A percentile compares a stretch with the other conserved stretches of the same genome.
These are phyloP conservation scores for Zoroaster sp. DNA, from an alignment of 53 echinoderm and acorn worm genomes.

Conservation along the genomic window DNA sequence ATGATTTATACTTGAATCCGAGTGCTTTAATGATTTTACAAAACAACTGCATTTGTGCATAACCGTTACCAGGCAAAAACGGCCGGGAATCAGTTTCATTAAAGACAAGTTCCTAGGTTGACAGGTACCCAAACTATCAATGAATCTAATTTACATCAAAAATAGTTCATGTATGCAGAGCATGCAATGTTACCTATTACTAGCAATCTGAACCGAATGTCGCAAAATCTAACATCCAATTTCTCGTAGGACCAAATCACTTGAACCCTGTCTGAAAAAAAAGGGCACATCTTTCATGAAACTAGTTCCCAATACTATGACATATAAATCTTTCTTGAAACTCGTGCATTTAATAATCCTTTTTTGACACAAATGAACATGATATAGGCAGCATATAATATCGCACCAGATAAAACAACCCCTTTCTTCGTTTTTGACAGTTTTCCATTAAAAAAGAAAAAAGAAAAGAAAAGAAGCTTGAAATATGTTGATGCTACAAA, in stretches of 20 bases:
- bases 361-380: slow-evolving; percentile 47
- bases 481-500: too few species aligned
- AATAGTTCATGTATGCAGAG: too few species aligned
- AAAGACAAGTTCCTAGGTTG: background rate
- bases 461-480: too few species aligned
- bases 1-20: background rate
- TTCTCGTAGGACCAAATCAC: background rate
- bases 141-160: background rate
- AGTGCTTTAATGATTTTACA: background rate
- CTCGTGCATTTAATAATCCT: background rate
- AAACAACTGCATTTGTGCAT: slow-evolving; percentile 35
- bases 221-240: too few species aligned
- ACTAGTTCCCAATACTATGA: slow-evolving; percentile 1
- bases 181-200: too few species aligned
- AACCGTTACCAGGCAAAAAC: background rate
- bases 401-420: slow-evolving; percentile 27
- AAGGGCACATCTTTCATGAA: too few species aligned
- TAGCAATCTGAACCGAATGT: too few species aligned
- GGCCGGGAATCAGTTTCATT: slow-evolving; percentile 7
- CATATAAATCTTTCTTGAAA: background rate
- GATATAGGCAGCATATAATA: slow-evolving; percentile 53
- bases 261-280: too few species aligned
- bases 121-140: background rate
- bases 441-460: too few species aligned
- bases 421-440: background rate